Conservation (phyloP, 2,113 vertebrate genomes). For the Notarius lentiginosus region DNA sequence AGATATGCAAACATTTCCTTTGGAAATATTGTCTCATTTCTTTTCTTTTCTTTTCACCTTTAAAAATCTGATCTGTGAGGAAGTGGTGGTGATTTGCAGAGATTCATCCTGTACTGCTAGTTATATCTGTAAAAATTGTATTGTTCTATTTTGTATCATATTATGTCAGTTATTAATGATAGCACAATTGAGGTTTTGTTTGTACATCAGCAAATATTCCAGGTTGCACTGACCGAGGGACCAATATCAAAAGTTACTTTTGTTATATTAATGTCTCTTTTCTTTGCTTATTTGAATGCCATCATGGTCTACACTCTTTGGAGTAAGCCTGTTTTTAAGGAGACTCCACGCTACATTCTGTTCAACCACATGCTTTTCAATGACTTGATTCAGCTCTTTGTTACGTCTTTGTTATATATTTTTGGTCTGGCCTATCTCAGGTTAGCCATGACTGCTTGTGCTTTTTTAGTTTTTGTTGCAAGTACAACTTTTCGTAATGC, state of each 20-base stretch:
- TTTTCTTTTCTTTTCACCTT: too few species aligned
- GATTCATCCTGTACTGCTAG: constrained; percentile 1
- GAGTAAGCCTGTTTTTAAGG: too few species aligned
- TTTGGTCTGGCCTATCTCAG: neutral
- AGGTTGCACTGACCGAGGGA: neutral
- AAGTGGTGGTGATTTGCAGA: too few species aligned
- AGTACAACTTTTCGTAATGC: constrained; percentile 23
- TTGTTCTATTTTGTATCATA: neutral
- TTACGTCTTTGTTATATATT: neutral
- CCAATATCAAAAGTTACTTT: neutral
- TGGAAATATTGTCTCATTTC: too few species aligned
- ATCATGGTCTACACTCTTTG: constrained; percentile 25
- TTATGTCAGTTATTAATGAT: constrained; percentile 25
- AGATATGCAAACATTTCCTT: neutral
- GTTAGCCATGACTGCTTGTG: constrained; percentile 6
- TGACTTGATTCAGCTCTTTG: neutral
- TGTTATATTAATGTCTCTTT: constrained; percentile 16
- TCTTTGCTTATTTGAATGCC: constrained; percentile 45
- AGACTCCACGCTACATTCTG: too few species aligned
- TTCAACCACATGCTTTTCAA: constrained; percentile 21
- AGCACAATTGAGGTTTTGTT: neutral
- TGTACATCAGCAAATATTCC: constrained; percentile 6
- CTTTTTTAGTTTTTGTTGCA: constrained; percentile 23
- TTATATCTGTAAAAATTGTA: neutral
- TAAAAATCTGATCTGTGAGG: too few species aligned